These are phyloP conservation scores for Brenthis hecate DNA, from an alignment of 2,888 invertebrate species.

Conservation along the genomic window DNA sequence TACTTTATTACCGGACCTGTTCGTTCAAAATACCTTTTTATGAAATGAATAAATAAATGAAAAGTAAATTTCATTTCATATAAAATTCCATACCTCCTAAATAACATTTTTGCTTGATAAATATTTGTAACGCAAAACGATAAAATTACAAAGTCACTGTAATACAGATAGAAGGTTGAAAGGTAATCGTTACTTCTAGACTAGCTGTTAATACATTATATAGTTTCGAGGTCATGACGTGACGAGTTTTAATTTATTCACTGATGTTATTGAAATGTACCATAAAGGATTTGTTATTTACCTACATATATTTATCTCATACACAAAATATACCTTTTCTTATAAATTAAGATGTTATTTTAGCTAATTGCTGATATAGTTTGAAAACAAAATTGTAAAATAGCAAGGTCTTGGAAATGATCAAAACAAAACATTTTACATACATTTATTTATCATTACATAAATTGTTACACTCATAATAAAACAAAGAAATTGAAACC, in stretches of 20 bases:
- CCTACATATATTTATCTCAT: too few relatives aligned
- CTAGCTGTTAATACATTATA: not conserved
- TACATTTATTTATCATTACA: conserved; percentile 24
- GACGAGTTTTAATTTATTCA: conserved; percentile 12
- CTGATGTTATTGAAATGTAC: conserved; percentile 8
- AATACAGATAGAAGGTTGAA: not conserved
- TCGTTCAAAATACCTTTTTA: too few relatives aligned
- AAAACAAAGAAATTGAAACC: conserved; percentile 67
- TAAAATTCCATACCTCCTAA: too few relatives aligned
- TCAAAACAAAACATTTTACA: conserved; percentile 14
- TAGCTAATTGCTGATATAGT: not conserved
- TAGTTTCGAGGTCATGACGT: conserved; percentile 16
- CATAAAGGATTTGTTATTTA: not conserved
- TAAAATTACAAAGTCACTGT: too few relatives aligned
- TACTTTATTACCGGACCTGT: too few relatives aligned
- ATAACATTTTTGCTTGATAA: too few relatives aligned
- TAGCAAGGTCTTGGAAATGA: not conserved
- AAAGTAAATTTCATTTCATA: too few relatives aligned
- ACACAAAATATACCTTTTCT: too few relatives aligned
- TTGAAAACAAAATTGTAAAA: not conserved
- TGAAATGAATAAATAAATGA: too few relatives aligned
- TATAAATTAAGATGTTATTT: not conserved
- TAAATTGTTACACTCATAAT: conserved; percentile 70
- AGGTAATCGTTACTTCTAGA: not conserved
- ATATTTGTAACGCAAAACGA: too few relatives aligned